Percentiles rank a stretch among this genome's conserved stretches.
These are phyloP conservation scores for Philereme vetulata DNA, from an alignment of 2,888 invertebrate species.

Conservation along the genomic window DNA sequence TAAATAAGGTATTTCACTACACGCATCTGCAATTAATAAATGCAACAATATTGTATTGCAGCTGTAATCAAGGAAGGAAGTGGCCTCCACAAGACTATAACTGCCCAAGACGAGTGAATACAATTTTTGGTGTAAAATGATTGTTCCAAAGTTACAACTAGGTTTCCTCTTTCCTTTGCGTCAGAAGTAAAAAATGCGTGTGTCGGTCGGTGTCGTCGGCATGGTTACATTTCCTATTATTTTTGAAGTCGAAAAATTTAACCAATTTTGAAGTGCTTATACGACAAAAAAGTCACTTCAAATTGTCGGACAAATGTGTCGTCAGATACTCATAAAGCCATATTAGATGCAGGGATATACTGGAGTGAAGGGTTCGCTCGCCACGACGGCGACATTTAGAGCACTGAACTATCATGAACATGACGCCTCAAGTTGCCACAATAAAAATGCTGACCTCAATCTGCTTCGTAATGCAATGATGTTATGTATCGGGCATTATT, in stretches of 20 bases:
- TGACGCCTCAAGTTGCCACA: slow-evolving; percentile 53
- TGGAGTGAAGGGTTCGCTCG: slow-evolving; percentile 44
- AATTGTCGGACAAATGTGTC: not conserved
- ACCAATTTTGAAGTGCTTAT: not conserved
- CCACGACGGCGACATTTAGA: slow-evolving; percentile 48
- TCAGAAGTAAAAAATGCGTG: too few species aligned
- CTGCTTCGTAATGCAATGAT: slow-evolving; percentile 42
- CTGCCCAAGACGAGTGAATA: too few species aligned
- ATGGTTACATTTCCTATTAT: too few species aligned
- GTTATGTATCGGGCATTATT: slow-evolving; percentile 52
- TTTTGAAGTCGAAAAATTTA: not conserved
- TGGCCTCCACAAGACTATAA: slow-evolving; percentile 26
- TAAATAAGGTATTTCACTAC: slow-evolving; percentile 15
- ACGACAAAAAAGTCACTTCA: not conserved
- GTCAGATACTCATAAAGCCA: slow-evolving; percentile 8
- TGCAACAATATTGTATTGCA: slow-evolving; percentile 7
- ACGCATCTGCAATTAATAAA: slow-evolving; percentile 25
- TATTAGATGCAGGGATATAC: slow-evolving; percentile 31
- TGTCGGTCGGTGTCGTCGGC: too few species aligned
- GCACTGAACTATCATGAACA: slow-evolving; percentile 52
- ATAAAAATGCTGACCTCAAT: slow-evolving; percentile 62
- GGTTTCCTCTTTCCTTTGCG: too few species aligned
- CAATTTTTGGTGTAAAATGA: too few species aligned
- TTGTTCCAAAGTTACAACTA: too few species aligned
- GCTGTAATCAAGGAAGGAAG: slow-evolving; percentile 35